Evolutionary conservation across 2,113 vertebrate genomes (phyloP), one percentile per base, ranked within the genome.

Genomic region (Melanerpes formicivorus): DNA sequence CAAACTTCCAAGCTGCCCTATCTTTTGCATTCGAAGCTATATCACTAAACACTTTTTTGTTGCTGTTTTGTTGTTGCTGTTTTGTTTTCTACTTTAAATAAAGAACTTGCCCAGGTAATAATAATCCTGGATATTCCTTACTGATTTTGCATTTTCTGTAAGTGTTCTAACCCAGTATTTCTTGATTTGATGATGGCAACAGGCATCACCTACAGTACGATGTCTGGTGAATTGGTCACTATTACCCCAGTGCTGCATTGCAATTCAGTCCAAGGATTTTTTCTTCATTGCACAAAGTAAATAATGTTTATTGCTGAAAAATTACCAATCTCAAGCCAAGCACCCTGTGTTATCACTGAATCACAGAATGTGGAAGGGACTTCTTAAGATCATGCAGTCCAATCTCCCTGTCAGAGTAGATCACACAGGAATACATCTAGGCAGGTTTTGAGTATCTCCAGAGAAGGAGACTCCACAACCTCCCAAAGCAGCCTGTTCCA

Each of bases 281-380:
- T 16, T 65, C 21, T 79, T 84, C 1, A 0, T 32, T 82, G 32
- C 18, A 70, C 18, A 69, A 90, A 77, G 10, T 17, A 92, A 93
- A 67, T 64, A 52, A 82, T 18, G 26, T 26, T 80, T 87, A 72
- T 70, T 79, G 13, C 18, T 86, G 52, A 74, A 76, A 84, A 66
- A 30, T 14, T 50, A 65, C 34, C 25, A 90, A 32, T 6, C 14
- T 67, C 70, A 80, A 79, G 34, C 37, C 17, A 66, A 84, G 30
- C n/a, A 52, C 44, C 25, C 5, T 56, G 40, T 48, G 21, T 26
- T 87, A 59, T 32, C 0, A 0, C 2, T 44, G 42, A 44, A 44
- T 44, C 42, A 15, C 42, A 44, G 42, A 44, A 44, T 44, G 42
- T 44, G 42, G 42, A 44, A 44, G 42, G 42, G 42, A 44, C 42